Evolutionary conservation across 2,797 vertebrate species (phyloP).

Genomic region (Mionectes olivaceus): DNA sequence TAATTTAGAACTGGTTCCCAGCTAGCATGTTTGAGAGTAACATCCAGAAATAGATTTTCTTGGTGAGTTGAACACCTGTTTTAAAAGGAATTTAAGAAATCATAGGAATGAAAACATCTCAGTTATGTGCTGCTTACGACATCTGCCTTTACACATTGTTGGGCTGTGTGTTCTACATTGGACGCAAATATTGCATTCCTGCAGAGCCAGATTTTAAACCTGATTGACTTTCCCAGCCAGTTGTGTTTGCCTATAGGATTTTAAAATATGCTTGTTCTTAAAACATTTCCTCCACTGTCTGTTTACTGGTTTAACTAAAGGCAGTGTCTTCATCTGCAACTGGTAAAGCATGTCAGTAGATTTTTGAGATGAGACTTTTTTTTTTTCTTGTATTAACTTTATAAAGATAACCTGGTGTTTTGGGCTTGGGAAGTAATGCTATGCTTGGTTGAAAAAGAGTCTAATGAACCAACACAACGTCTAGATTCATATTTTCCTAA

Average conservation of each 20-base stretch:
- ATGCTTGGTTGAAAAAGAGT: neutral
- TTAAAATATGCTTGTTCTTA: neutral
- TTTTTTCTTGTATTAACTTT: neutral
- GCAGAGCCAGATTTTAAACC: neutral
- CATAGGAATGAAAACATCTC: neutral
- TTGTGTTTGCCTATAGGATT: neutral
- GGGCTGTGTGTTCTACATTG: neutral
- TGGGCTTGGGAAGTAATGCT: neutral
- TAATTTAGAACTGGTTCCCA: slow-evolving; percentile 27
- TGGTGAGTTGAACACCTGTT: neutral
- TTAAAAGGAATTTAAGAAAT: neutral
- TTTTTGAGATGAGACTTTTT: neutral
- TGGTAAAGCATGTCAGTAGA: neutral
- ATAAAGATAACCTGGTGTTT: neutral
- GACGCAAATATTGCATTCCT: neutral
- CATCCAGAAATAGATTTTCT: neutral
- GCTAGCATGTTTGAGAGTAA: neutral
- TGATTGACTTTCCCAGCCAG: neutral
- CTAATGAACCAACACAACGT: neutral
- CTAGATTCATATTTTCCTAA: neutral
- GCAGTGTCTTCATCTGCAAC: neutral
- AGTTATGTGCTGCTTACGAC: neutral
- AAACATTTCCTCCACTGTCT: neutral
- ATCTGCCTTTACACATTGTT: neutral
- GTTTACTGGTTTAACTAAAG: neutral